Percentiles rank a stretch among this genome's conserved stretches.
Evolutionary conservation across 2,888 invertebrate species (phyloP).

Genomic region (Synergus japonicus): DNA sequence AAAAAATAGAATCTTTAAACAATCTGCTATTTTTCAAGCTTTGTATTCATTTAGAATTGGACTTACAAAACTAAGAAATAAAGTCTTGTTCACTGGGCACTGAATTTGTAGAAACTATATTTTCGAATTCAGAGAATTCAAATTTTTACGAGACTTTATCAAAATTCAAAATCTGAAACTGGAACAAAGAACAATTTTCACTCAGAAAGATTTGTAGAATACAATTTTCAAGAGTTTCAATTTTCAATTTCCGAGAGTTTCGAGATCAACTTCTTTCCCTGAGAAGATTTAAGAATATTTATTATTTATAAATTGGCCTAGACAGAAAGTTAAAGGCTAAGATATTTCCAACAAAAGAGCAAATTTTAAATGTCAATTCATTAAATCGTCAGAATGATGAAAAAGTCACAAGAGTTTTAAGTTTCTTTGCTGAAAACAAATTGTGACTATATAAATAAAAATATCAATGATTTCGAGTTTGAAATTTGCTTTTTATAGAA

Average conservation of each 20-base stretch:
- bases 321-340: background rate
- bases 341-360: background rate
- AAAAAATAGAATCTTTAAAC: slow-evolving; percentile 42
- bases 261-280: background rate
- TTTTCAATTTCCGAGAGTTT: background rate
- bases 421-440: background rate
- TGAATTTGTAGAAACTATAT: background rate
- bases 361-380: background rate
- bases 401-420: background rate
- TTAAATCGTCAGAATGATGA: background rate
- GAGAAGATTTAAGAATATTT: background rate
- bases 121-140: background rate
- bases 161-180: background rate
- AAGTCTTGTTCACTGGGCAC: slow-evolving; percentile 31
- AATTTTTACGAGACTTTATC: background rate
- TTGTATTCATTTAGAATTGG: slow-evolving; percentile 41
- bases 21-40: slow-evolving; percentile 53
- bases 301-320: background rate
- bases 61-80: slow-evolving; percentile 9
- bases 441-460: background rate
- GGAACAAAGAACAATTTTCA: background rate
- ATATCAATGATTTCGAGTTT: background rate
- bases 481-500: background rate
- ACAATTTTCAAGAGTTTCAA: background rate
- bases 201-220: background rate